Evolutionary conservation across 2,888 invertebrate genomes (phyloP).

Genomic region (Caradrina kadenii): DNA sequence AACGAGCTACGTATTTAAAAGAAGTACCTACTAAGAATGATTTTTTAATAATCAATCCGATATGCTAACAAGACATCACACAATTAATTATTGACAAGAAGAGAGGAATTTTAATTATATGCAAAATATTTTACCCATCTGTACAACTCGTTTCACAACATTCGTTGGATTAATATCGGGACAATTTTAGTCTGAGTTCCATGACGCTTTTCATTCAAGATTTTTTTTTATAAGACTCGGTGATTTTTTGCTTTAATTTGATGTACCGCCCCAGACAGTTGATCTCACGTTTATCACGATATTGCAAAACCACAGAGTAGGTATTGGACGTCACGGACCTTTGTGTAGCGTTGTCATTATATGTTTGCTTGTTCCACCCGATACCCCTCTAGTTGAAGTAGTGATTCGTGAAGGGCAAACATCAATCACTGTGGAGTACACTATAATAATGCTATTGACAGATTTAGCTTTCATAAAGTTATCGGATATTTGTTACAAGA

Average conservation of each 20-base stretch:
- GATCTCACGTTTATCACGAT: slow-evolving; percentile 57
- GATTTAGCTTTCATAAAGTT: slow-evolving; percentile 23
- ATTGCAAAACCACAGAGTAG: slow-evolving; percentile 66
- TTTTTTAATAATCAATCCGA: slow-evolving; percentile 35
- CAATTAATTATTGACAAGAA: slow-evolving; percentile 50
- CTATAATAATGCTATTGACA: slow-evolving; percentile 25
- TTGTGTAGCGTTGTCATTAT: slow-evolving; percentile 65
- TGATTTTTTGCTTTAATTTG: slow-evolving; percentile 27
- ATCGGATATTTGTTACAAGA: slow-evolving; percentile 1
- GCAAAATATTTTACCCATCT: slow-evolving; percentile 39
- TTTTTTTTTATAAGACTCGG: neutral
- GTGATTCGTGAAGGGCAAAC: slow-evolving; percentile 75
- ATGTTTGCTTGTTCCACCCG: slow-evolving; percentile 68
- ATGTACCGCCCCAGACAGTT: slow-evolving; percentile 29
- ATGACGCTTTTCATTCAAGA: slow-evolving; percentile 32
- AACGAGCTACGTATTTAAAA: slow-evolving; percentile 42
- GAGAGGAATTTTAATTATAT: slow-evolving; percentile 53
- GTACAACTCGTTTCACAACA: slow-evolving; percentile 36
- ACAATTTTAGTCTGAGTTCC: neutral
- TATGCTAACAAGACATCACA: slow-evolving; percentile 49
- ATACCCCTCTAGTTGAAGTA: slow-evolving; percentile 68
- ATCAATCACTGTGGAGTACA: slow-evolving; percentile 56
- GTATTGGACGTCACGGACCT: slow-evolving; percentile 67
- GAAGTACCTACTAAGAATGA: slow-evolving; percentile 42
- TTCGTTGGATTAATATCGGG: slow-evolving; percentile 31